Evolutionary conservation across 2,797 vertebrate species (phyloP), one percentile per base, ranked within the genome.

Genomic region (Rhinoraja longicauda): DNA sequence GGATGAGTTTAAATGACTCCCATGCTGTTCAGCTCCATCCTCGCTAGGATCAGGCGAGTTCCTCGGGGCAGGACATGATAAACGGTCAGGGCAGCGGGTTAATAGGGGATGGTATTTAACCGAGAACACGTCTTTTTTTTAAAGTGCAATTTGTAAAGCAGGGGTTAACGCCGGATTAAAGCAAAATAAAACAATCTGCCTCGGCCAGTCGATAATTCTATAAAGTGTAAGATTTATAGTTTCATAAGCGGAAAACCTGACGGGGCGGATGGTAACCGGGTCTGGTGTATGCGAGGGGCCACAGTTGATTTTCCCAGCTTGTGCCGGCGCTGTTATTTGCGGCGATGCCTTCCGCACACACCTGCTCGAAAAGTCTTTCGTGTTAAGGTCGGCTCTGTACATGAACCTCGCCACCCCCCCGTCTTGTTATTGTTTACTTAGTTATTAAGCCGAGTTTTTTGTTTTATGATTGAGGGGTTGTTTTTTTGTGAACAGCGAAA

Each of bases 81-180:
- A 91, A 91, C 90, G 95, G 95, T 95, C 95, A 95, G 95, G 95
- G 95, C 95, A 95, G 94, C 95, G 95, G 95, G 95, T 95, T 94
- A 94, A 94, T 62, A 90, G 93, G 93, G 94, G 95, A 95, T 96
- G 95, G 95, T 94, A 94, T 95, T 91, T 91, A 91, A 91, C 90
- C 4, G 88, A 73, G 90, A 91, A 91, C 90, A 91, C 70, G 90
- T 91, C 90, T 91, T 53, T 94, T 94, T 94, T 94, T 95, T 96
- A 96, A 95, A 96, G 95, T 36, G 90, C 95, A 95, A 96, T 96
- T 95, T 96, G 95, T 95, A 95, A 95, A 95, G 96, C 96, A 97
- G 97, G 95, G 95, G 96, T 97, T 97, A 97, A 97, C 97, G 95
- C 95, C 97, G 96, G 96, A 97, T 97, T 97, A 97, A 96, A 95